Base-by-base conservation (phyloP, 1,140 invertebrate genomes). In the Dendroctonus ponderosae region DNA sequence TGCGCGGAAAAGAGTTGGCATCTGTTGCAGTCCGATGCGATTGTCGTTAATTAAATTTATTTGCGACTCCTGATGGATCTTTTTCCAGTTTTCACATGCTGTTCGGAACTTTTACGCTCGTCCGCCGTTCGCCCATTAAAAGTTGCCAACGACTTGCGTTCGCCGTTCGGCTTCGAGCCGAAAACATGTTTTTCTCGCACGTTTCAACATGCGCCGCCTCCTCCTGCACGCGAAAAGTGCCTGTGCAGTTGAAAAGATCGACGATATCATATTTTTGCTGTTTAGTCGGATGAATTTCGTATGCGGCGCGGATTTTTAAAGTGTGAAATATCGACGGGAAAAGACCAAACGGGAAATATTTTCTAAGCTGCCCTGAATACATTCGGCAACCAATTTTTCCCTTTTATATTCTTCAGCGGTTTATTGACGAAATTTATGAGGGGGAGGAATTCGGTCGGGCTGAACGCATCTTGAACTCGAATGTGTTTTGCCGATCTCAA, bases 271-370 rank as follows among this genome's bases (percentile, higher is more conserved):
- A 62, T 62, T 62, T n/a, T 62, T 61, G 59, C 51, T 26, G 1
- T 62, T 62, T 52, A 52, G 48, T 14, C 6, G 43, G 59, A 62
- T 62, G 52, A 62, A 62, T 62, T 62, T 62, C 39, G 59, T 62
- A 62, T 62, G 59, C 59, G 52, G 59, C 59, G 59, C 52, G 59
- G 49, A 62, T 62, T 62, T 62, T 62, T 62, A 62, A 62, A 62
- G 59, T 62, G 59, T 62, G 59, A 62, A 62, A 62, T 62, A 62
- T 62, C 51, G 59, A 62, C 51, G 48, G 44, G 59, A 62, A 62
- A 52, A 52, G 59, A 62, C 59, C 59, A 51, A 62, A 26, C 1
- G 39, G 59, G 59, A 62, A 62, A 62, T 62, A 62, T 62, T 62
- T 62, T 51, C 59, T 62, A 62, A 62, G 49, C 59, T 62, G 59